These are phyloP conservation scores for Strix aluco DNA, from an alignment of 2,113 vertebrate species.

Conservation along the genomic window DNA sequence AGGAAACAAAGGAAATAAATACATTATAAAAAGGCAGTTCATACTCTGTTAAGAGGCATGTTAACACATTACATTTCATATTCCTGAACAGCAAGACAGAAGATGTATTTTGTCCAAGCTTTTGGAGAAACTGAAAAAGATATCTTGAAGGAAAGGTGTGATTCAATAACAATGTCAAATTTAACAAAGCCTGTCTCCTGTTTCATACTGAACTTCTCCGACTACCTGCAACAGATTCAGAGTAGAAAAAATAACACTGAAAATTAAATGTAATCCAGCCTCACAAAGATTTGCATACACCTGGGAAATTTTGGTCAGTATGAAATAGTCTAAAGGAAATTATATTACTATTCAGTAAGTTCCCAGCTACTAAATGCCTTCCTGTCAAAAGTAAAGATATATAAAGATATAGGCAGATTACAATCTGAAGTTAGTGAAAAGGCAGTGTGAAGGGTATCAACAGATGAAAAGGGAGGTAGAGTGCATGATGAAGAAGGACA, in stretches of 20 bases:
- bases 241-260: background rate
- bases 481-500: background rate
- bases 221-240: accelerated
- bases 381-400: background rate
- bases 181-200: background rate
- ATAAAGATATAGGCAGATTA: background rate
- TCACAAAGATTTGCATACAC: background rate
- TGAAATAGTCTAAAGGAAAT: background rate
- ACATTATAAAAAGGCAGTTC: background rate
- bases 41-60: background rate
- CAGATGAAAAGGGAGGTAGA: background rate
- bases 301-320: background rate
- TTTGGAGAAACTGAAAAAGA: background rate
- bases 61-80: background rate
- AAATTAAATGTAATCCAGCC: background rate
- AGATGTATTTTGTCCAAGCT: background rate
- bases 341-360: background rate
- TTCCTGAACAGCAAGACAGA: background rate
- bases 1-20: slow-evolving; percentile 14
- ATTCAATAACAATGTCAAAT: background rate
- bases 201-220: background rate
- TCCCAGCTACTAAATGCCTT: background rate
- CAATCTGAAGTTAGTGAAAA: background rate
- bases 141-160: background rate
- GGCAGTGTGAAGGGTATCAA: background rate